phyloP scores from a whole-genome alignment of 2,797 vertebrate species.

The Scyliorhinus canicula region DNA sequence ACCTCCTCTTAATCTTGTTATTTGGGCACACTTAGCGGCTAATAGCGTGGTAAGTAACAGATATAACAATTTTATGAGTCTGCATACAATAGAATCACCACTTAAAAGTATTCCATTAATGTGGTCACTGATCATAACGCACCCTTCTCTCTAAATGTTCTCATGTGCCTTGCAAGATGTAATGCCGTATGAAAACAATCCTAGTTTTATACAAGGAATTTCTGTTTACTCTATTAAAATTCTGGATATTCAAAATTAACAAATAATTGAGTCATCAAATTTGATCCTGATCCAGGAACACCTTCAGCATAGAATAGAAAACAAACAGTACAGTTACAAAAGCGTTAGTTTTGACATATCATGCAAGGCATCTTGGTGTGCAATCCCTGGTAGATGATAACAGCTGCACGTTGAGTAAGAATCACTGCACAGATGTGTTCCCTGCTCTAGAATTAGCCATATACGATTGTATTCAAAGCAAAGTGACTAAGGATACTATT shows the following conservation, averaged over 20 bases:
- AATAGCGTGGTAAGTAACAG: not conserved
- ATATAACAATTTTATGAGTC: not conserved
- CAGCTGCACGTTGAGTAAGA: not conserved
- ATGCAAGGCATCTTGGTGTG: not conserved
- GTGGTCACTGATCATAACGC: not conserved
- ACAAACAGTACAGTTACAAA: not conserved
- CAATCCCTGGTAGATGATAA: not conserved
- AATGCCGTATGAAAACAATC: not conserved
- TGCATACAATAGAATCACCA: not conserved
- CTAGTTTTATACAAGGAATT: not conserved
- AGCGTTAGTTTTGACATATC: not conserved
- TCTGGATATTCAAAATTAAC: not conserved
- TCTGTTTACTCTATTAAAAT: not conserved
- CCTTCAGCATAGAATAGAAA: not conserved
- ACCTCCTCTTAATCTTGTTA: not conserved
- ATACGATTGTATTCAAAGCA: not conserved
- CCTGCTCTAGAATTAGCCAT: not conserved
- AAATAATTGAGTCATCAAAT: not conserved
- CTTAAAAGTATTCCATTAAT: not conserved
- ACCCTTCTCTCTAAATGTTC: not conserved
- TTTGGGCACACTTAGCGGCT: not conserved
- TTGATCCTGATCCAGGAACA: not conserved
- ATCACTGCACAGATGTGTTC: no score
- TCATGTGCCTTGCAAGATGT: not conserved
- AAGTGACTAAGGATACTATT: not conserved